phyloP scores from a whole-genome alignment of 2,113 vertebrate genomes.

The Brachypodius melanocephalos region DNA sequence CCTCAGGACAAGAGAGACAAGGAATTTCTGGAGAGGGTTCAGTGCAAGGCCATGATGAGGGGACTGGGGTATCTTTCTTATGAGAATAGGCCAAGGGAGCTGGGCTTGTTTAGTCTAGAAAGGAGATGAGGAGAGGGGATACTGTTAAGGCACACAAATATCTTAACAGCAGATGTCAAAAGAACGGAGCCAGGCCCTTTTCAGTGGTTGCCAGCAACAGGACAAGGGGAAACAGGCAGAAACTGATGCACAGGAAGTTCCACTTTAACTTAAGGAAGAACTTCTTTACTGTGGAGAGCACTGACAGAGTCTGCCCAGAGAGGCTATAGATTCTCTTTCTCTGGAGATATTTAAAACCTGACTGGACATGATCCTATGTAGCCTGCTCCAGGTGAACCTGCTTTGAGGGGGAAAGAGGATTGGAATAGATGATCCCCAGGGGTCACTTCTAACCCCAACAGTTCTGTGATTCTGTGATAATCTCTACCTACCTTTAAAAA shows the following conservation, averaged over 20 bases:
- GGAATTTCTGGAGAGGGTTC: not conserved
- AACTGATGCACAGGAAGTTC: not conserved
- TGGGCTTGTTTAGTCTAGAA: not conserved
- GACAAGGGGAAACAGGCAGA: not conserved
- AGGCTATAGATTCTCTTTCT: not conserved
- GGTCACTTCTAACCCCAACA: not conserved
- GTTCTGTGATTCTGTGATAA: not conserved
- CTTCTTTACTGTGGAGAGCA: not conserved
- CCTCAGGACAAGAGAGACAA: not conserved
- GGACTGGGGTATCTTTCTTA: not conserved
- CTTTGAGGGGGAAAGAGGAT: not conserved
- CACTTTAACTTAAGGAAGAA: not conserved
- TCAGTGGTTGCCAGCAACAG: not conserved
- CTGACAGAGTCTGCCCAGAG: not conserved
- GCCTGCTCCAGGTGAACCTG: not conserved
- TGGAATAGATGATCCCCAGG: not conserved
- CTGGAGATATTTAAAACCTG: not conserved
- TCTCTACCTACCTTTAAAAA: not conserved
- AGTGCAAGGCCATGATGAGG: not conserved
- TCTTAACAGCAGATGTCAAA: not conserved
- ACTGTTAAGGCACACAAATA: not conserved
- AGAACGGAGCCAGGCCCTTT: fast-evolving
- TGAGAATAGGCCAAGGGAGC: not conserved
- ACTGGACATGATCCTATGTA: fast-evolving
- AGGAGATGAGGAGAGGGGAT: not conserved